A percentile compares a stretch with the other conserved stretches of the same genome.
These are phyloP conservation scores for Palythoa grandiflora DNA, from an alignment of 92 coral and sea anemone genomes.

Conservation along the genomic window DNA sequence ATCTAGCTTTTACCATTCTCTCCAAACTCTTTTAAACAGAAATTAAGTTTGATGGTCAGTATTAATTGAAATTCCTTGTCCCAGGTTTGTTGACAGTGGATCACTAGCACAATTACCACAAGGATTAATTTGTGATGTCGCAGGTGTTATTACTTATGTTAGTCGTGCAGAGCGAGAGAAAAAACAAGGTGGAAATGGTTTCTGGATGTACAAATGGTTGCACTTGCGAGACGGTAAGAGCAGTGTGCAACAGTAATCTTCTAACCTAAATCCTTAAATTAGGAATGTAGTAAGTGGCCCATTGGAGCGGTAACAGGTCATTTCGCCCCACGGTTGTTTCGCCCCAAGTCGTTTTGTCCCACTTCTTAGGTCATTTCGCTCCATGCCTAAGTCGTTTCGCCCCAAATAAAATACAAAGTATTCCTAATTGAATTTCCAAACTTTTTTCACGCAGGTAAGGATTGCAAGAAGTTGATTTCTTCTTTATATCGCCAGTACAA, in stretches of 20 bases:
- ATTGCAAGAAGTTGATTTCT: too few species aligned
- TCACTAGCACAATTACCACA: slow-evolving; percentile 39
- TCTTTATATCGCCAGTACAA: too few species aligned
- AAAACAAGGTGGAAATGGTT: slow-evolving; percentile 40
- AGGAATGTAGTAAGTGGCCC: too few species aligned
- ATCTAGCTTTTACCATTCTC: too few species aligned
- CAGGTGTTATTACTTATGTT: slow-evolving; percentile 68
- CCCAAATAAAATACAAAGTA: too few species aligned
- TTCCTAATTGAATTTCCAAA: too few species aligned
- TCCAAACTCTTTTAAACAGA: not conserved
- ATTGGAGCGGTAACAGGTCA: too few species aligned
- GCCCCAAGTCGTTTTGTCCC: too few species aligned
- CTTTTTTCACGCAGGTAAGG: too few species aligned
- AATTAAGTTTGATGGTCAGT: not conserved
- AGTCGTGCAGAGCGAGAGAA: slow-evolving; percentile 58
- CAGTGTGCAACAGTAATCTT: not conserved
- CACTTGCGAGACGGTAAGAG: slow-evolving; percentile 67
- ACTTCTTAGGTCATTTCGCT: too few species aligned
- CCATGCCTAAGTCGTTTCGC: too few species aligned
- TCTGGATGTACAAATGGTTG: slow-evolving; percentile 65
- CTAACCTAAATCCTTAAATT: not conserved
- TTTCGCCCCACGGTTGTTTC: too few species aligned
- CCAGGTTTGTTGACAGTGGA: slow-evolving; percentile 56
- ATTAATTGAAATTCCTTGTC: not conserved
- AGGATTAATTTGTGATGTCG: slow-evolving; percentile 65